A percentile compares a stretch with the other conserved stretches of the same genome.
These are phyloP conservation scores for Cynopterus brachyotis DNA, from an alignment of 2,113 vertebrate species.

Conservation along the genomic window DNA sequence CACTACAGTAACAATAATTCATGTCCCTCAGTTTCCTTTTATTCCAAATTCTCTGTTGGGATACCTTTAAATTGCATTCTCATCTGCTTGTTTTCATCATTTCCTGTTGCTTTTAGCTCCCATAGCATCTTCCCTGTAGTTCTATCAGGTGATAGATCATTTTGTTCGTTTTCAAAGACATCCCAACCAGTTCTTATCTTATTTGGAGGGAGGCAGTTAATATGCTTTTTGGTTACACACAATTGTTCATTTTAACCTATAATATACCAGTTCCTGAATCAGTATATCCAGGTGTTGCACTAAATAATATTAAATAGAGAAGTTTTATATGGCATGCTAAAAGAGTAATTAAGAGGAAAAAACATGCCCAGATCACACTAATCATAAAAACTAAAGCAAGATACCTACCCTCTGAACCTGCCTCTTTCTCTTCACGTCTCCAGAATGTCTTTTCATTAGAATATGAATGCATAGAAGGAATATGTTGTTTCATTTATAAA, in stretches of 20 bases:
- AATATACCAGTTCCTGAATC: neutral
- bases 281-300: neutral
- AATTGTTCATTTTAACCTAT: constrained; percentile 28
- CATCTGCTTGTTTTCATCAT: constrained; percentile 18
- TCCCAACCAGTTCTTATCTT: neutral
- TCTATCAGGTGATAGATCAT: neutral
- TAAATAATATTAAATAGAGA: constrained; percentile 18
- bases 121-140: neutral
- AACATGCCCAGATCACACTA: neutral
- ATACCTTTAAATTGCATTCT: constrained; percentile 21
- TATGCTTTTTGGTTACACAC: neutral
- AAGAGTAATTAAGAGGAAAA: neutral
- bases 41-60: neutral
- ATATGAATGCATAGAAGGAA: constrained; percentile 2
- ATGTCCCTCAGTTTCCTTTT: constrained; percentile 13
- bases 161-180: constrained; percentile 44
- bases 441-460: neutral
- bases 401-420: neutral
- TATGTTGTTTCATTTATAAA: neutral
- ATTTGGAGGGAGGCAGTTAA: constrained; percentile 15
- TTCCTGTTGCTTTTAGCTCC: constrained; percentile 20
- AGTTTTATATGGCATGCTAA: neutral
- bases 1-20: neutral
- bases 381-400: constrained; percentile 29
- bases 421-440: neutral